phyloP scores from a whole-genome alignment of 1,140 invertebrate species.

The Bombus superbus region DNA sequence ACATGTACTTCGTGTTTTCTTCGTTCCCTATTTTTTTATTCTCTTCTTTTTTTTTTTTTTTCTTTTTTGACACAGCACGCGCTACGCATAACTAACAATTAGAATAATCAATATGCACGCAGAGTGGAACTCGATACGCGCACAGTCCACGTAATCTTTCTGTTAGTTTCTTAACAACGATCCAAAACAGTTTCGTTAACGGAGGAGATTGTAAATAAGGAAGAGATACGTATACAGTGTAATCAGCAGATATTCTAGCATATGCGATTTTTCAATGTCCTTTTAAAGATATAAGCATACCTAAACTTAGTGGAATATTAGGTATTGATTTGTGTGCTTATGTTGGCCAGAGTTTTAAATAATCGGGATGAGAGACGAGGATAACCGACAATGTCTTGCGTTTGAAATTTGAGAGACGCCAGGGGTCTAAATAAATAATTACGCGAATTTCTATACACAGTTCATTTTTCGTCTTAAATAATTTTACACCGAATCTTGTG shows the following conservation, averaged over 20 bases:
- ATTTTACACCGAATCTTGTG: not conserved
- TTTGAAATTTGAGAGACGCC: constrained; percentile 76
- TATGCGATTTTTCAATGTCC: constrained; percentile 83
- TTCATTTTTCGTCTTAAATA: not conserved
- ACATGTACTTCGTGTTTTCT: not conserved
- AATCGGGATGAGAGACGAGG: constrained; percentile 37
- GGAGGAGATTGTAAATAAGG: constrained; percentile 72
- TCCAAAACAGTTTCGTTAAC: constrained; percentile 68
- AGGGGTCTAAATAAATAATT: constrained; percentile 50
- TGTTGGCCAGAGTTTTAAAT: constrained; percentile 71
- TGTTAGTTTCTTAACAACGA: constrained; percentile 79
- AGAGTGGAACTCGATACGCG: not conserved
- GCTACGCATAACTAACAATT: not conserved
- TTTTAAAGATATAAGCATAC: constrained; percentile 81
- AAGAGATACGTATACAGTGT: constrained; percentile 73
- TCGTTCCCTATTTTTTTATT: not conserved
- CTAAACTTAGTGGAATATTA: constrained; percentile 79
- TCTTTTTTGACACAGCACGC: not conserved
- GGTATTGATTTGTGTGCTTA: constrained; percentile 79
- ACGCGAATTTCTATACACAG: not conserved
- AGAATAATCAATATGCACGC: constrained; percentile 5
- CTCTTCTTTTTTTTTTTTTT: not conserved
- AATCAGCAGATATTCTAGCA: constrained; percentile 78
- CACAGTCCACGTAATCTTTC: constrained; percentile 31
- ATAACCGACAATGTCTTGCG: constrained; percentile 67